phyloP scores from a whole-genome alignment of 2,797 vertebrate genomes.

The Darevskia mixta region DNA sequence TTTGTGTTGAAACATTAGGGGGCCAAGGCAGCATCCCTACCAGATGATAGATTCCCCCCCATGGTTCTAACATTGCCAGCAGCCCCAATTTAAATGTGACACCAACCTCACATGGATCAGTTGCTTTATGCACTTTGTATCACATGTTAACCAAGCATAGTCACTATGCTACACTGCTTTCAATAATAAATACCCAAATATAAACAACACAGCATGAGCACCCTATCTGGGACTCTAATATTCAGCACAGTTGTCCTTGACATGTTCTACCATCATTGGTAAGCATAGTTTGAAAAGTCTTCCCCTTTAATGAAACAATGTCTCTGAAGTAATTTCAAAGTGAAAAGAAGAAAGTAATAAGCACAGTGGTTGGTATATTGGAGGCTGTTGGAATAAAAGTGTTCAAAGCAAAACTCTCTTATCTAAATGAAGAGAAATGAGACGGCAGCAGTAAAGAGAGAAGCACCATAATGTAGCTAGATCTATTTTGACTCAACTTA shows the following conservation, averaged over 20 bases:
- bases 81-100: not conserved
- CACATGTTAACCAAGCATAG: not conserved
- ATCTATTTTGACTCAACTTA: constrained; percentile 67
- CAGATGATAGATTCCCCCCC: too few species aligned
- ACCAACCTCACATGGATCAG: not conserved
- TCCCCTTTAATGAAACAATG: constrained; percentile 46
- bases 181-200: constrained; percentile 15
- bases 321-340: constrained; percentile 69
- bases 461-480: constrained; percentile 41
- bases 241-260: constrained; percentile 61
- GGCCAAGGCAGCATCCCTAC: not conserved
- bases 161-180: constrained; percentile 3
- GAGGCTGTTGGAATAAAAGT: constrained; percentile 65
- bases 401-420: constrained; percentile 68
- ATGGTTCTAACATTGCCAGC: not conserved
- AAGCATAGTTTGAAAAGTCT: constrained; percentile 41
- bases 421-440: constrained; percentile 78
- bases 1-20: not conserved
- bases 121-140: not conserved
- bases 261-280: constrained; percentile 21
- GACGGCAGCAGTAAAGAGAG: constrained; percentile 52
- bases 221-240: constrained; percentile 34
- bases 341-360: constrained; percentile 70
- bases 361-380: constrained; percentile 70
- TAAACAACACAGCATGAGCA: constrained; percentile 40